Conservation (phyloP, 64 coral and sea anemone species). For the Pachyseris speciosa region DNA sequence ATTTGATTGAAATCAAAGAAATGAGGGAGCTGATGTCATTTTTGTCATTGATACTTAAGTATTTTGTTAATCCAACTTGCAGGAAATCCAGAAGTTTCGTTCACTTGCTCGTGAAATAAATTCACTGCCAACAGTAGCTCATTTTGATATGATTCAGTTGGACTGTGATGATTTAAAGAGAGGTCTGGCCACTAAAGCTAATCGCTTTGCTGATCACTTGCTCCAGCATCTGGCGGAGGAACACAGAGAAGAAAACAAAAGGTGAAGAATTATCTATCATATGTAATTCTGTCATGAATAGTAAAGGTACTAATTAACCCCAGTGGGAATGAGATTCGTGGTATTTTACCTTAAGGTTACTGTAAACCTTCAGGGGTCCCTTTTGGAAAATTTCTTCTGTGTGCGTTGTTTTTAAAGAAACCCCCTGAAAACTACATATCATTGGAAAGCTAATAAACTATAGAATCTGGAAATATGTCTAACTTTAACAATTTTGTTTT, state of each 20-base stretch:
- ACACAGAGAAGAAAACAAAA: slow-evolving; percentile 91
- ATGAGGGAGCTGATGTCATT: background rate
- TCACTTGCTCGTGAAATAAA: slow-evolving; percentile 92
- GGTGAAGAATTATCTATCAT: slow-evolving; percentile 22
- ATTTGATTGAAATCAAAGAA: too few relatives aligned
- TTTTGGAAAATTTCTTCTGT: too few relatives aligned
- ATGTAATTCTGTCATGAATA: too few relatives aligned
- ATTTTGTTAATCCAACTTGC: background rate
- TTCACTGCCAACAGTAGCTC: slow-evolving; percentile 82
- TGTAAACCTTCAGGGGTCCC: too few relatives aligned
- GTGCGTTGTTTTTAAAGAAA: too few relatives aligned
- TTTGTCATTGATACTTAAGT: background rate
- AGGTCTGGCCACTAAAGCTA: slow-evolving; percentile 90
- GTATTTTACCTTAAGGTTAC: too few relatives aligned
- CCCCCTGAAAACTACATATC: too few relatives aligned
- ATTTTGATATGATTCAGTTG: slow-evolving; percentile 98
- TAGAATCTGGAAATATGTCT: too few relatives aligned
- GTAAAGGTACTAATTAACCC: too few relatives aligned
- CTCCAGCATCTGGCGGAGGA: slow-evolving; percentile 89
- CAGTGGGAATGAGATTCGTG: too few relatives aligned
- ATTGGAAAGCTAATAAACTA: too few relatives aligned
- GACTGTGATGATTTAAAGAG: slow-evolving; percentile 99
- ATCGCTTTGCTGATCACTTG: slow-evolving; percentile 93
- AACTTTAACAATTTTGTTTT: too few relatives aligned
- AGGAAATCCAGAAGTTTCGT: slow-evolving; percentile 95